A percentile compares a stretch with the other conserved stretches of the same genome.
Conservation (phyloP, 1,140 invertebrate genomes). For the Aleiodes sp. region DNA sequence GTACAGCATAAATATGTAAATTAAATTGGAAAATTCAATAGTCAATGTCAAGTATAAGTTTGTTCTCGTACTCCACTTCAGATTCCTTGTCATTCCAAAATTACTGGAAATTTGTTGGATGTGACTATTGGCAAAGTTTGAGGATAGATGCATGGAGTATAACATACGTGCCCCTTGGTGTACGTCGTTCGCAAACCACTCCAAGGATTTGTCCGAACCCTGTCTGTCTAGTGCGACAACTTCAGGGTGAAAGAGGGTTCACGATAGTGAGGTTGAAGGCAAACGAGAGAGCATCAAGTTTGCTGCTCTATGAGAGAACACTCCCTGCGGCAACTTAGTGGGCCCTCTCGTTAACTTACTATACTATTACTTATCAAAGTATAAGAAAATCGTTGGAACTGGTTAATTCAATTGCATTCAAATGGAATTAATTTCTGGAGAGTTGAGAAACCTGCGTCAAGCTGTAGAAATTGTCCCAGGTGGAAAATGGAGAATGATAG, state of each 20-base stretch:
- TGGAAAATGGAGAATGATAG: background rate
- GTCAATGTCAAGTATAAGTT: background rate
- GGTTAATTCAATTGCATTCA: background rate
- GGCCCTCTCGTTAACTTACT: conserved; percentile 7
- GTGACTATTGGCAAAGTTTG: conserved; percentile 1
- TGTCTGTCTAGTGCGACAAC: background rate
- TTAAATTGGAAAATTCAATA: background rate
- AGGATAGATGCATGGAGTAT: background rate
- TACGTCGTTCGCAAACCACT: background rate
- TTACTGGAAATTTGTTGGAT: conserved; percentile 8
- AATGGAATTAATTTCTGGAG: background rate
- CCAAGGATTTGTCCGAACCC: conserved; percentile 13
- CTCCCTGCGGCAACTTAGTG: conserved; percentile 14
- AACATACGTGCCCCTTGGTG: background rate
- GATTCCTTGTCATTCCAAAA: background rate
- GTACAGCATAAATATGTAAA: background rate
- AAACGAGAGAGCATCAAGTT: background rate
- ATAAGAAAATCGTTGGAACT: background rate
- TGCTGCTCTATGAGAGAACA: background rate
- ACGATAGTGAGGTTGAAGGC: background rate
- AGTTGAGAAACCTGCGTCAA: background rate
- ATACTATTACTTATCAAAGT: conserved; percentile 16
- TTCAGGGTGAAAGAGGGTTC: background rate
- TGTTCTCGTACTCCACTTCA: background rate
- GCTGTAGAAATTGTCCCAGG: background rate